phyloP scores from a whole-genome alignment of 2,113 vertebrate genomes.

The Anhinga rufa region DNA sequence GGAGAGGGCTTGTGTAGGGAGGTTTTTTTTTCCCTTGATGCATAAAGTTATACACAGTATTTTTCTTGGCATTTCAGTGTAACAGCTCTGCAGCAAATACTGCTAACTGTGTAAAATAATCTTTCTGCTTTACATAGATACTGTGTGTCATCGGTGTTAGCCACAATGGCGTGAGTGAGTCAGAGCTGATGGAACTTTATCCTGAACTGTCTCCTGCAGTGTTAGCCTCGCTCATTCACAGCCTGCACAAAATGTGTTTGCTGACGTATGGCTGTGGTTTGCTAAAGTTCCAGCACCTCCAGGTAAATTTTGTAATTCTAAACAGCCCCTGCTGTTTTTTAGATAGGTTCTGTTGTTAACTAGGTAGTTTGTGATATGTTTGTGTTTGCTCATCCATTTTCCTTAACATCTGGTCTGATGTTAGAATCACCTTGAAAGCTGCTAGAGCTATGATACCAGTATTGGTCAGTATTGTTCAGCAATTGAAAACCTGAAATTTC shows the following conservation, averaged over 20 bases:
- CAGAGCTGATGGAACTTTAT: conserved; percentile 87
- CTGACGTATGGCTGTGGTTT: conserved; percentile 87
- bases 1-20: neutral
- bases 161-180: conserved; percentile 94
- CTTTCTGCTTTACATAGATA: conserved; percentile 71
- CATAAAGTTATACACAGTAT: neutral
- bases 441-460: neutral
- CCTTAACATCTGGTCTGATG: neutral
- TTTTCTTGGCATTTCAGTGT: neutral
- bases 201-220: conserved; percentile 79
- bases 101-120: neutral
- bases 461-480: neutral
- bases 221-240: conserved; percentile 79
- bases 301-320: conserved; percentile 72
- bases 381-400: neutral
- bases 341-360: neutral
- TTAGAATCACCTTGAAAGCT: neutral
- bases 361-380: neutral
- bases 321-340: neutral
- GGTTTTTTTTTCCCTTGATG: neutral
- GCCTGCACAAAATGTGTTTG: conserved; percentile 81
- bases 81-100: neutral
- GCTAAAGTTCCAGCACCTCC: conserved; percentile 88
- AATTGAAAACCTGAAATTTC: neutral
- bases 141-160: conserved; percentile 88